Evolutionary conservation across 2,888 invertebrate species (phyloP), one percentile per base, ranked within the genome.

Genomic region (Encarsia formosa): DNA sequence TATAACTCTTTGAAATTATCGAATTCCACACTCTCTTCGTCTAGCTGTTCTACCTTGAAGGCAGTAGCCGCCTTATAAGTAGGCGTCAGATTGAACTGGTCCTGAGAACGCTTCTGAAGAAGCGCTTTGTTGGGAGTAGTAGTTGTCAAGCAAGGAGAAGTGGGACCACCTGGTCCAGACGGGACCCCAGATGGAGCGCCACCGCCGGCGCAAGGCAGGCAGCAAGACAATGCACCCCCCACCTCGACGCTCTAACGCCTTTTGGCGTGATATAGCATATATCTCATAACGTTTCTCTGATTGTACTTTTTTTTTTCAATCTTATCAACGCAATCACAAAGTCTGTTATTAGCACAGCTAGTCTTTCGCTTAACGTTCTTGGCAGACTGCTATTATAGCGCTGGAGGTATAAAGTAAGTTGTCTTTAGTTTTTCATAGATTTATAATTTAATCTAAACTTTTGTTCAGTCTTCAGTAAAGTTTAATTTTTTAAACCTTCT

Each of bases 201-300:
- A 70, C 74, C 78, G 77, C 77, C 77, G 75, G 73, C 76, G 74
- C 76, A 74, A 73, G 74, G 77, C 71, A 76, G 72, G 71, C 73
- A 72, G 67, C 71, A 70, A 69, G 73, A 70, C 73, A 71, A 75
- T 69, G 71, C 68, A 70, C 73, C 73, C 74, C 69, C 74, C 75
- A 75, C 75, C 71, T 72, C 77, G 76, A 71, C 75, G 75, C 76
- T 76, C 74, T 76, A 73, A 70, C 76, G 61, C 65, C 69, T 66
- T 70, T 67, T 15, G 44, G 45, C 52, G 38, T 46, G 26, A 34
- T 49, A 52, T 23, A 49, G 46, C 55, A 42, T 52, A 34, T 13
- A 15, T n/a, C 8, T n/a, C n/a, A n/a, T n/a, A n/a, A n/a, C n/a
- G n/a, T n/a, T n/a, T n/a, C n/a, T 15, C 5, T 34, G 34, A 13